These are phyloP conservation scores for Oligia strigilis DNA, from an alignment of 2,888 invertebrate genomes.

Conservation along the genomic window DNA sequence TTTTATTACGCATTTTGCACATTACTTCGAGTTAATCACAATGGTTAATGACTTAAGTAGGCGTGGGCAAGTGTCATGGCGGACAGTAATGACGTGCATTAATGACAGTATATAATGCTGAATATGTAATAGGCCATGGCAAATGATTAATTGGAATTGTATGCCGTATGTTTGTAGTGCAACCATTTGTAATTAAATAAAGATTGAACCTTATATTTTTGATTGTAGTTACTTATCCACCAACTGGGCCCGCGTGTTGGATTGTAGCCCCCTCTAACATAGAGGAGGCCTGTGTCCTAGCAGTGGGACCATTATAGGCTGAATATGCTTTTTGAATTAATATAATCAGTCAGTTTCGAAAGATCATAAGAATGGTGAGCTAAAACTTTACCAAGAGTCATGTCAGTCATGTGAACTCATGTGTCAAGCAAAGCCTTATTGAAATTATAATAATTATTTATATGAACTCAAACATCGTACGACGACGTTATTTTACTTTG, in stretches of 20 bases:
- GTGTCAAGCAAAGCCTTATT: constrained; percentile 2
- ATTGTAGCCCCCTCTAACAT: background rate
- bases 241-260: background rate
- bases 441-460: constrained; percentile 1
- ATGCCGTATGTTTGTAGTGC: background rate
- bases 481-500: constrained; percentile 25
- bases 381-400: constrained; percentile 4
- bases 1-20: constrained; percentile 7
- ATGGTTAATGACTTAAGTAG: background rate
- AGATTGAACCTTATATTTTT: background rate
- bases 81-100: constrained; percentile 1
- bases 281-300: background rate
- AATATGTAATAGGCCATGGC: constrained; percentile 22
- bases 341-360: background rate
- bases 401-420: background rate
- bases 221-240: background rate
- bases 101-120: background rate
- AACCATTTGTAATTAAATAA: background rate
- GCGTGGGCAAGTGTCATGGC: constrained; percentile 6
- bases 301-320: background rate
- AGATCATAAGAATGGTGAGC: background rate
- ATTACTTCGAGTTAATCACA: background rate
- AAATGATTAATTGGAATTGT: constrained; percentile 7
- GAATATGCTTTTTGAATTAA: background rate
- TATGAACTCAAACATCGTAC: background rate